Evolutionary conservation across 2,797 vertebrate species (phyloP), one percentile per base, ranked within the genome.

Genomic region (Myripristis jacobus): DNA sequence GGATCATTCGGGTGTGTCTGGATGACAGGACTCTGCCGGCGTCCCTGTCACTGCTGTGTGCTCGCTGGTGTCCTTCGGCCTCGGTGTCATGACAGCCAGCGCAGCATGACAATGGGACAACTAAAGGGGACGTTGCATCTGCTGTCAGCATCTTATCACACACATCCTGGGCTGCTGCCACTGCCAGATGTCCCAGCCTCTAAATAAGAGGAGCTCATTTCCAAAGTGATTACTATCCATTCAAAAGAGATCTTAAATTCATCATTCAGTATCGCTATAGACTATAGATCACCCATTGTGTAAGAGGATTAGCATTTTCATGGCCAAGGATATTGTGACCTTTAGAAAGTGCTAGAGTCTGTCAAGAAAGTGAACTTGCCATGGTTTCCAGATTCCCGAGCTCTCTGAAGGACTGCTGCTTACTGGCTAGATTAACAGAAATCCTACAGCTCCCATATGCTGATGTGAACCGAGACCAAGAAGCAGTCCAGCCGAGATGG

Each of bases 1-100:
- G 56, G 80, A 88, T 90, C 88, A 83, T 54, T 79, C 52, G 50
- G 51, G 80, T 76, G 82, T 78, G 81, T 87, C 83, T 71, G 75
- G 66, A 74, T 79, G 86, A 86, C 87, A 85, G 76, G 70, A 70
- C 36, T 73, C 44, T 56, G 75, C 65, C 74, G 51, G 69, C 25
- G 6, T 69, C 58, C 15, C 63, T 25, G 16, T 75, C 71, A 68
- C 72, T 13, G 62, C 72, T 61, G 80, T 67, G 83, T 46, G 72
- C 79, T 88, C 74, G 66, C 75, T 29, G 62, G 56, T 64, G 57
- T 86, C 76, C 76, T 48, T 16, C 4, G 51, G 61, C 66, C 75
- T 79, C 21, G 1, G 69, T 72, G 77, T 83, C 73, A 78, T 75
- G 77, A 86, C 82, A 76, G 77, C 66, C 62, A 53, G 79, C 77